A percentile compares a stretch with the other conserved stretches of the same genome.
Conservation (phyloP, 2,113 vertebrate genomes). For the Ramphastos sulfuratus region DNA sequence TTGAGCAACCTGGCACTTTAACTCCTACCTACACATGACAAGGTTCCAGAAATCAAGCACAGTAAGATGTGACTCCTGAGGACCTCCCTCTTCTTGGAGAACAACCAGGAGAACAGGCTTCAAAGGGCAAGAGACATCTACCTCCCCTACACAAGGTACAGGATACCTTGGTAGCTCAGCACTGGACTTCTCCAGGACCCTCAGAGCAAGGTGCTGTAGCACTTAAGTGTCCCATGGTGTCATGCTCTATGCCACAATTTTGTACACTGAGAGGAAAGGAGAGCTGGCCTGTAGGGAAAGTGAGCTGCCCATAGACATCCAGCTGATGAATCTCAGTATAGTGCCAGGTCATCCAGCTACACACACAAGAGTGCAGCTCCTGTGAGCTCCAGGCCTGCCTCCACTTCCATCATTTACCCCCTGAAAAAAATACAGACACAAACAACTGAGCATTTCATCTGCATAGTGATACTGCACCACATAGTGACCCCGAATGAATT, state of each 20-base stretch:
- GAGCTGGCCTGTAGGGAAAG: background rate
- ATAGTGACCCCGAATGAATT: background rate
- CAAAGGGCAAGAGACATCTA: background rate
- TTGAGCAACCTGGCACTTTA: background rate
- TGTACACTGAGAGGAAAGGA: background rate
- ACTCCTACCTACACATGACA: background rate
- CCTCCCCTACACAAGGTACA: background rate
- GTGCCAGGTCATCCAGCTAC: background rate
- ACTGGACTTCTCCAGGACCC: background rate
- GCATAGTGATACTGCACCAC: background rate
- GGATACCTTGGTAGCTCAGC: background rate
- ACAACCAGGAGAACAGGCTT: background rate
- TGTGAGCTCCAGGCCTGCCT: background rate
- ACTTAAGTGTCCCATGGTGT: background rate
- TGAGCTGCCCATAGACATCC: background rate
- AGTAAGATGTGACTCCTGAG: background rate
- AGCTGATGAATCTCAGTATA: background rate
- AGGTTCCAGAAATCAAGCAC: background rate
- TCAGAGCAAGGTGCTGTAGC: background rate
- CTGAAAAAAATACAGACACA: background rate
- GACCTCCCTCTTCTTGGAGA: background rate
- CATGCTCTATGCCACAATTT: background rate
- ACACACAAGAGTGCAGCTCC: accelerated
- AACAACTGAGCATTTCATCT: background rate
- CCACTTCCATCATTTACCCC: background rate